Percentiles rank a stretch among this genome's conserved stretches.
Evolutionary conservation across 1,140 invertebrate genomes (phyloP).

Genomic region (Drosophila miranda): DNA sequence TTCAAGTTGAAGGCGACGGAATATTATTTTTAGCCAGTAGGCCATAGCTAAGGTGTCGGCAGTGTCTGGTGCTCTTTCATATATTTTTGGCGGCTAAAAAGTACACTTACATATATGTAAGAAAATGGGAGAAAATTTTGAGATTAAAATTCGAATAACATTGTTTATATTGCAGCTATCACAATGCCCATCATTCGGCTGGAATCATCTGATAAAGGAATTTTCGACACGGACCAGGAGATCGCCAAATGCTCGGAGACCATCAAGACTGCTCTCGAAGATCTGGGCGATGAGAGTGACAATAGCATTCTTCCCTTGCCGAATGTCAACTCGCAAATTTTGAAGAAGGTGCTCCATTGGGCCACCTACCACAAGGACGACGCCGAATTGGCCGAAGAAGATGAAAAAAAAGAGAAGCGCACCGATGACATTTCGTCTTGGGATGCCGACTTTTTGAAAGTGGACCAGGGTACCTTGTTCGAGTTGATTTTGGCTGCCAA

Average conservation of each 20-base stretch:
- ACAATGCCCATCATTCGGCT: conserved; percentile 92
- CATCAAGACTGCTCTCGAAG: conserved; percentile 99
- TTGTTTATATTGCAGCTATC: conserved; percentile 54
- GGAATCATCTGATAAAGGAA: conserved; percentile 97
- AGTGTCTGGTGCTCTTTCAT: conserved; percentile 16
- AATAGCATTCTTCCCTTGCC: conserved; percentile 97
- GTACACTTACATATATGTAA: conserved; percentile 28
- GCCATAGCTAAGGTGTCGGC: conserved; percentile 45
- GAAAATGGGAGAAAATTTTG: background rate
- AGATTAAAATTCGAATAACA: conserved; percentile 12
- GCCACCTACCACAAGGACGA: conserved; percentile 96
- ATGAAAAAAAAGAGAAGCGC: conserved; percentile 98
- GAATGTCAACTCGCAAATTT: conserved; percentile 99
- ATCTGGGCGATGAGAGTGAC: conserved; percentile 96
- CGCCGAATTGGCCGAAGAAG: conserved; percentile 96
- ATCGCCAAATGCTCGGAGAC: conserved; percentile 99
- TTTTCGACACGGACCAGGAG: conserved; percentile 98
- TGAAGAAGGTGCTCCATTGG: conserved; percentile 98
- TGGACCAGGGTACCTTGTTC: conserved; percentile 98
- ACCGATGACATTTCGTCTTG: conserved; percentile 99
- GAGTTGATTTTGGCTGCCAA: conserved; percentile 98
- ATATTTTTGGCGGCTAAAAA: conserved; percentile 36
- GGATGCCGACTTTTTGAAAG: conserved; percentile 99
- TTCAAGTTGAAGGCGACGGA: conserved; percentile 56
- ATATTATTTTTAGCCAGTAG: conserved; percentile 55